Conservation (phyloP, 2,797 vertebrate genomes). For the Rhabdophis nuchalis region DNA sequence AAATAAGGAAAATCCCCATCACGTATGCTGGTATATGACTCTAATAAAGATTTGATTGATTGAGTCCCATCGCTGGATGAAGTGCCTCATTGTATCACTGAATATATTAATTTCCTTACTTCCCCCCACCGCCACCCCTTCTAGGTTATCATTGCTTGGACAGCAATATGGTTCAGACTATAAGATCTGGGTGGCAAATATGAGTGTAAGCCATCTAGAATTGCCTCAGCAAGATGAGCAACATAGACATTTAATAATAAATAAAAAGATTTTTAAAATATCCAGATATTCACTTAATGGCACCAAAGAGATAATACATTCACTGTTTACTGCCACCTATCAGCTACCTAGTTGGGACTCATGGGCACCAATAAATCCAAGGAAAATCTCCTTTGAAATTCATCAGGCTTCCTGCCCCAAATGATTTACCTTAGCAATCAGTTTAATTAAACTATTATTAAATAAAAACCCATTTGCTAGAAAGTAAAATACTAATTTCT, state of each 20-base stretch:
- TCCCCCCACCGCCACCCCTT: rapidly evolving
- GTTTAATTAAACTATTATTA: neutral
- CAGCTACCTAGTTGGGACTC: neutral
- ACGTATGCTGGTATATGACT: neutral
- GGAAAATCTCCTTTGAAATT: neutral
- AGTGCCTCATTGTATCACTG: neutral
- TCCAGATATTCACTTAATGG: neutral
- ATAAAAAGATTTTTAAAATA: neutral
- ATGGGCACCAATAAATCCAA: neutral
- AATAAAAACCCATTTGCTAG: neutral
- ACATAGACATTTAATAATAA: too few relatives aligned
- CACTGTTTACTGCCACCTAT: neutral
- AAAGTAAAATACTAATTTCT: neutral
- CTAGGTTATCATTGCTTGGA: neutral
- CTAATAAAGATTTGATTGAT: neutral
- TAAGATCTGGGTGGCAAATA: neutral
- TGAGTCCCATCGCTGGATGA: neutral
- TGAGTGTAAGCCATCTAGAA: too few relatives aligned
- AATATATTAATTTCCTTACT: neutral
- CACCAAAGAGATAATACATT: neutral
- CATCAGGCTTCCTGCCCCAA: neutral
- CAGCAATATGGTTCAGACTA: neutral
- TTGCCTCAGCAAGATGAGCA: too few relatives aligned
- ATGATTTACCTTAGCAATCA: neutral
- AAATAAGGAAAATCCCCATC: neutral